Evolutionary conservation across 1,140 invertebrate genomes (phyloP).

Genomic region (Nylanderia fulva): DNA sequence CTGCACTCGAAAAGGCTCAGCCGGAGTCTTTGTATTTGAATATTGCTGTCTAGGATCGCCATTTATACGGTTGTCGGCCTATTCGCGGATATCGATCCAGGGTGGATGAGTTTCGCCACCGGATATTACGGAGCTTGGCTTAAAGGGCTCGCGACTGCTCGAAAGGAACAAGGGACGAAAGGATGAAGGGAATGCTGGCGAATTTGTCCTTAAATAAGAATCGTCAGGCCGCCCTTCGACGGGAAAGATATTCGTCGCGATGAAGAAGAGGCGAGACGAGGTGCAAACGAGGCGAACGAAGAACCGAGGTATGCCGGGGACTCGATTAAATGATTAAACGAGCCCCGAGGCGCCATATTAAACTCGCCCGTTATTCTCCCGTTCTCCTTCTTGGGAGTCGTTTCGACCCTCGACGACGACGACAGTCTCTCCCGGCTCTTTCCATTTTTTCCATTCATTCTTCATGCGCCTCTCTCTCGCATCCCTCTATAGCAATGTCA

Average conservation of each 20-base stretch:
- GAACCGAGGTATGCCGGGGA: constrained; percentile 66
- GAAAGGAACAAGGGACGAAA: neutral
- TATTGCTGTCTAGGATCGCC: constrained; percentile 47
- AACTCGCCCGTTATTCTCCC: constrained; percentile 75
- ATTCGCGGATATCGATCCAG: constrained; percentile 24
- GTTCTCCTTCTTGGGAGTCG: constrained; percentile 53
- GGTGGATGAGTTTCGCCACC: constrained; percentile 40
- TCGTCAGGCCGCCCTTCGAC: constrained; percentile 71
- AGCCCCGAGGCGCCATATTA: constrained; percentile 73
- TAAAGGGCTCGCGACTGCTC: constrained; percentile 6
- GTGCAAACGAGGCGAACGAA: constrained; percentile 37
- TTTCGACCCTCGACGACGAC: constrained; percentile 48
- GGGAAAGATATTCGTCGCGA: constrained; percentile 71
- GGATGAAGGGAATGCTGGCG: constrained; percentile 52
- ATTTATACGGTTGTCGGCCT: constrained; percentile 18
- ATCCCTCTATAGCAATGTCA: constrained; percentile 40
- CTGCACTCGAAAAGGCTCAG: constrained; percentile 50
- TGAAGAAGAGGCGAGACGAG: constrained; percentile 57
- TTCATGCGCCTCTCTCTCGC: neutral
- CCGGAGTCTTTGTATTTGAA: constrained; percentile 57
- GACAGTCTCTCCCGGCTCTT: constrained; percentile 15
- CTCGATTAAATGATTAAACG: constrained; percentile 80
- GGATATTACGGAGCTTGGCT: constrained; percentile 43
- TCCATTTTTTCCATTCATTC: constrained; percentile 20
- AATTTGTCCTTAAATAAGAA: constrained; percentile 78